Evolutionary conservation across 2,888 invertebrate species (phyloP), one percentile per base, ranked within the genome.

Genomic region (Imbricaverruca yamaguchii): DNA sequence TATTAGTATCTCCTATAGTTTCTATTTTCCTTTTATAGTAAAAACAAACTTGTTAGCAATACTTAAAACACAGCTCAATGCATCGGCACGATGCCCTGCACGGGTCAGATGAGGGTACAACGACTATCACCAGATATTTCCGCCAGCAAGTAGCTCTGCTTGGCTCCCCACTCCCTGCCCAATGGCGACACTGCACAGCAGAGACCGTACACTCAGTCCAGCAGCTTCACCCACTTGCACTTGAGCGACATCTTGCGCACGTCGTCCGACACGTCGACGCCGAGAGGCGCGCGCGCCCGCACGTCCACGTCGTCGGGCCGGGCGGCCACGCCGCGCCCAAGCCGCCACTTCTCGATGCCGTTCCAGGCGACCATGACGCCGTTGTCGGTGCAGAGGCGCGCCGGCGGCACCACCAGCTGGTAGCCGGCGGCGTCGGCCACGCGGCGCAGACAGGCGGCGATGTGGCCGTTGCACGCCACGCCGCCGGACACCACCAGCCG

Each of bases 331-430:
- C 91, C 91, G 83, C 88, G 84, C 39, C 90, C 88, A 55, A 87
- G 87, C 81, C 86, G 87, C 85, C 91, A 90, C 87, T 91, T 93
- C 88, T 98, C 97, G 81, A 96, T 89, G 13, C 96, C 98, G 90
- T 97, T 97, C 97, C 98, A 98, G 25, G 98, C 98, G 85, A 99
- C 95, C 99, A 99, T 99, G 61, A 97, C 91, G 12, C 98, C 99
- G 90, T 99, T 99, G 87, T 99, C 99, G 0, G 96, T 97, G 87
- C 99, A 99, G 15, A 96, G 90, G 85, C 91, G 90, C 53, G 93
- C 91, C 7, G 95, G 93, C 21, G 98, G 97, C 82, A 93, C 90
- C 81, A 91, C 89, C 9, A 94, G 88, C 85, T 89, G 89, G 85
- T 91, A 94, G 1, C 90, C 90, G 85, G 90, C 89, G 84, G 91